Evolutionary conservation across 2,113 vertebrate genomes (phyloP).

Genomic region (Orycteropus afer): DNA sequence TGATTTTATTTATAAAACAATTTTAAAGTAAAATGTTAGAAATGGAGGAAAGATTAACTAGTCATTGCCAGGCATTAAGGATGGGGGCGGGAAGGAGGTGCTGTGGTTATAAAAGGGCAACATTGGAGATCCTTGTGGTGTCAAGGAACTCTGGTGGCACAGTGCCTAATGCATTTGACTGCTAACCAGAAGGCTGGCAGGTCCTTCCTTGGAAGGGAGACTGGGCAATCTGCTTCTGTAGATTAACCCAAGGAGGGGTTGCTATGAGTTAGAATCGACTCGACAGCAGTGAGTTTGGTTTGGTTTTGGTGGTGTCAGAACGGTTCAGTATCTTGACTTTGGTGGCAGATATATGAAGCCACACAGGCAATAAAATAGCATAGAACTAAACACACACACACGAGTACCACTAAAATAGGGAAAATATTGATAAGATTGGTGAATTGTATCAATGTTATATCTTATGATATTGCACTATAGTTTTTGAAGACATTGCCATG

Average conservation of each 20-base stretch:
- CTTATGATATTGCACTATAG: background rate
- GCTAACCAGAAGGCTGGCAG: no score
- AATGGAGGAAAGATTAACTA: background rate
- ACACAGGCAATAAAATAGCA: background rate
- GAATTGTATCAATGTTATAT: background rate
- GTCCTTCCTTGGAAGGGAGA: no score
- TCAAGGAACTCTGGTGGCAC: no score
- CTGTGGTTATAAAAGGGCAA: background rate
- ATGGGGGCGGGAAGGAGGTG: no score
- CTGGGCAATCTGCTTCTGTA: no score
- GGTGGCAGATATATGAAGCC: background rate
- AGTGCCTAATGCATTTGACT: no score
- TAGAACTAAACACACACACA: background rate
- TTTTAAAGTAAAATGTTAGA: background rate
- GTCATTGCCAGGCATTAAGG: background rate
- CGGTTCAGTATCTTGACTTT: background rate
- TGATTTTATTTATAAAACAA: no score
- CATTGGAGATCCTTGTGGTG: background rate
- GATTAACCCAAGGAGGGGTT: no score
- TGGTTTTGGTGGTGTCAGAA: background rate
- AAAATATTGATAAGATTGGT: background rate
- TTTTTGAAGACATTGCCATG: background rate
- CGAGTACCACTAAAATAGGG: background rate
- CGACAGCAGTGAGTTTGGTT: no score
- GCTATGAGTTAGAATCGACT: no score